Conservation (phyloP, 2,113 vertebrate species). For the Cochlearius cochlearius region DNA sequence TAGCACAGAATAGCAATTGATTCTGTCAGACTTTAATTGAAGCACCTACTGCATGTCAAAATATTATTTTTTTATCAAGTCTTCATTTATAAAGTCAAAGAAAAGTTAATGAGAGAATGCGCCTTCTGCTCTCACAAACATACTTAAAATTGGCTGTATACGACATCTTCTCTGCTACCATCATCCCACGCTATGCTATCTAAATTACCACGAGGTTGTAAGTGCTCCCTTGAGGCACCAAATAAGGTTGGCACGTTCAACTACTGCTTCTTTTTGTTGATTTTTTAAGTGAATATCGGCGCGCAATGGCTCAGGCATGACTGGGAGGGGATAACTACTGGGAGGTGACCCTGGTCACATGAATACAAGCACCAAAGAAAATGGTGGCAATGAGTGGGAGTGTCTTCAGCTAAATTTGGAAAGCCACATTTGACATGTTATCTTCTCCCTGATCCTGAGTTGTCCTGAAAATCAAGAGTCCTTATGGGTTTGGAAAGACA, state of each 20-base stretch:
- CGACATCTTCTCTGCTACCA: not conserved
- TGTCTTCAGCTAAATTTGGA: not conserved
- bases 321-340: not conserved
- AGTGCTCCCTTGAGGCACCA: not conserved
- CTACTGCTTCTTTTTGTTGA: not conserved
- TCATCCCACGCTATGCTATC: not conserved
- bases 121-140: not conserved
- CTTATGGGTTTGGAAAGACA: not conserved
- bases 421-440: not conserved
- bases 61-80: slow-evolving; percentile 18
- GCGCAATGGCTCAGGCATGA: not conserved
- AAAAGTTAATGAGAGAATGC: not conserved
- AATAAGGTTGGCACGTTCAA: not conserved
- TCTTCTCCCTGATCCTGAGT: not conserved
- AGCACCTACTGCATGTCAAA: slow-evolving; percentile 36
- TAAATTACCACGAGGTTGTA: not conserved
- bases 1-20: slow-evolving; percentile 43
- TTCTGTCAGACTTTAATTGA: slow-evolving; percentile 54
- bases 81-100: slow-evolving; percentile 32
- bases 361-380: not conserved
- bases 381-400: not conserved
- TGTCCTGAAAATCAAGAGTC: not conserved
- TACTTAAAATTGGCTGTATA: not conserved
- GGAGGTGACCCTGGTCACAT: not conserved
- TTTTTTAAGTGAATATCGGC: not conserved